phyloP scores from a whole-genome alignment of 2,888 invertebrate species.

The Elgonia sp. region DNA sequence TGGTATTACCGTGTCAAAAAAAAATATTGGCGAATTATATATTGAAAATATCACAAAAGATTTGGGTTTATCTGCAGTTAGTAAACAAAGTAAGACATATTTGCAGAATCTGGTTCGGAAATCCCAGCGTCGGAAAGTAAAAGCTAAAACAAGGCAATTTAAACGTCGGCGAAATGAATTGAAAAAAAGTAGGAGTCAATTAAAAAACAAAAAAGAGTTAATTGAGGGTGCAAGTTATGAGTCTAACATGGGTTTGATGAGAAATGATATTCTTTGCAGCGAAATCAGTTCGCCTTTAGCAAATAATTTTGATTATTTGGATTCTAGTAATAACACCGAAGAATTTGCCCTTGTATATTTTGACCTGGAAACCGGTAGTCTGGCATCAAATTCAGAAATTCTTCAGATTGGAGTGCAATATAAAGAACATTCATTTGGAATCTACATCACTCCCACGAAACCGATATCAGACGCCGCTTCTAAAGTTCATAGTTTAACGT shows the following conservation, averaged over 20 bases:
- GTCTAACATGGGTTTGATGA: constrained; percentile 64
- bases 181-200: constrained; percentile 46
- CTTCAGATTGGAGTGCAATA: constrained; percentile 65
- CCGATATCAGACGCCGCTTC: constrained; percentile 48
- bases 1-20: constrained; percentile 38
- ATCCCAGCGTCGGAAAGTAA: constrained; percentile 45
- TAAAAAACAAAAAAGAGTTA: constrained; percentile 58
- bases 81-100: constrained; percentile 25
- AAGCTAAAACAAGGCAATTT: constrained; percentile 42
- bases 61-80: constrained; percentile 12
- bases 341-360: constrained; percentile 54
- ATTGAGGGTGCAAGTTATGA: constrained; percentile 61
- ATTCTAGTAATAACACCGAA: background rate
- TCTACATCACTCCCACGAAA: constrained; percentile 56
- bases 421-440: constrained; percentile 47
- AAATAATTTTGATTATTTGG: constrained; percentile 32
- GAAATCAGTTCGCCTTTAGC: background rate
- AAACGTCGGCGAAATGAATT: constrained; percentile 54
- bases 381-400: constrained; percentile 55
- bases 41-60: constrained; percentile 36
- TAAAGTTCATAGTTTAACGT: constrained; percentile 31
- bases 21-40: constrained; percentile 39
- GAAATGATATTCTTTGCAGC: constrained; percentile 22
- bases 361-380: constrained; percentile 68
- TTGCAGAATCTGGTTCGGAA: constrained; percentile 7